Evolutionary conservation across 2,888 invertebrate genomes (phyloP), one percentile per base, ranked within the genome.

Genomic region (Agrilus biguttatus): DNA sequence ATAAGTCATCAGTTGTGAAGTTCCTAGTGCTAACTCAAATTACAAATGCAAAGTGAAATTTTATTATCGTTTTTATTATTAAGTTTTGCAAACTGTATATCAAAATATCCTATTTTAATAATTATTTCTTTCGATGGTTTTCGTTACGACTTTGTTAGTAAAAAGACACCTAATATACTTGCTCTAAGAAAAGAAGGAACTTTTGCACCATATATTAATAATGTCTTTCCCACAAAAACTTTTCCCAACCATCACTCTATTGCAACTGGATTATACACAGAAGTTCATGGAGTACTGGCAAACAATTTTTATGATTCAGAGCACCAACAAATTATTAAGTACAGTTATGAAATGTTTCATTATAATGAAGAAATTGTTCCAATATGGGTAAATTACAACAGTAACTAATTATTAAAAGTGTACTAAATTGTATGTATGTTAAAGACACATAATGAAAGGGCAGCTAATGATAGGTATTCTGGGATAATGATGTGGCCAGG

Each of bases 401-500:
- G 10, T 32, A 19, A 23, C n/a, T 34, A 14, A 12, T 8, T 7
- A 34, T 17, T 17, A n/a, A 3, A 2, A 39, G 12, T 14, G 28
- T 37, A 10, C 42, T 38, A 35, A 40, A 39, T 44, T 37, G 32
- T 38, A 10, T 35, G 32, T 17, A 4, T 33, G 10, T 44, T 47
- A 35, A 50, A 78, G 77, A 72, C 69, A 7, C 54, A 73, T 50
- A 77, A 78, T 61, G 72, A 80, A 62, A 61, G 67, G 53, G 52
- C 56, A 12, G 72, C 69, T 7, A 52, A 59, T 8, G 68, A 65
- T 19, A 67, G 77, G 39, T 63, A 71, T 50, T 79, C 78, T 43
- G 83, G 79, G 1, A 67, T 70, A 4, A 71, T 80, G 67, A 80
- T 81, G 77, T 84, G 83, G 83, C 80, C 81, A 4, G 82, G 82